These are phyloP conservation scores for Panagrolaimus sp. DNA, from an alignment of 1,140 invertebrate species.

Conservation along the genomic window DNA sequence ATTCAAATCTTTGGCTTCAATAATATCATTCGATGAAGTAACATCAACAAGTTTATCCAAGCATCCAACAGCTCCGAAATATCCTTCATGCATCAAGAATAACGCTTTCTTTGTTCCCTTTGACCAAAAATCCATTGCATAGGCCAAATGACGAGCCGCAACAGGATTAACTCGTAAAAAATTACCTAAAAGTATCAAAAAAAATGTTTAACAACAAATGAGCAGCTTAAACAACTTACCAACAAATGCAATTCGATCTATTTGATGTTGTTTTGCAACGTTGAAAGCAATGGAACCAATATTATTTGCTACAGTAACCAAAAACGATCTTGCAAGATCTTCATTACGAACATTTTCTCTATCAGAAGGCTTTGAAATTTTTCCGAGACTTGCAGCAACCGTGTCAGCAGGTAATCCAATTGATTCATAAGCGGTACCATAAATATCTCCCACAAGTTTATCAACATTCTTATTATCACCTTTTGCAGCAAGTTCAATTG, in stretches of 20 bases:
- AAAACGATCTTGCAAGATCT: constrained; percentile 84
- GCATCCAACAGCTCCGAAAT: constrained; percentile 89
- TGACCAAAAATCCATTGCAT: constrained; percentile 98
- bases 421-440: constrained; percentile 86
- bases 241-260: constrained; percentile 77
- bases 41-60: constrained; percentile 67
- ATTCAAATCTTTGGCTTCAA: no score
- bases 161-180: constrained; percentile 83
- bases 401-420: constrained; percentile 84
- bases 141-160: constrained; percentile 89
- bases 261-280: constrained; percentile 73
- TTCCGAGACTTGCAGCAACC: constrained; percentile 93
- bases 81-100: constrained; percentile 65
- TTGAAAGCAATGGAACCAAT: constrained; percentile 93
- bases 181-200: constrained; percentile 22
- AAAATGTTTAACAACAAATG: not conserved
- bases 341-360: constrained; percentile 72
- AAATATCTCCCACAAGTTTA: constrained; percentile 90
- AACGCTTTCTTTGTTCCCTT: constrained; percentile 85
- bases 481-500: constrained; percentile 80
- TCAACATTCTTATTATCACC: constrained; percentile 89
- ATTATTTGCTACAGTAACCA: constrained; percentile 96
- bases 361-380: constrained; percentile 84
- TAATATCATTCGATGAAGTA: no score
- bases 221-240: not conserved